phyloP scores from a whole-genome alignment of 2,888 invertebrate genomes.

The Graphium colonna region DNA sequence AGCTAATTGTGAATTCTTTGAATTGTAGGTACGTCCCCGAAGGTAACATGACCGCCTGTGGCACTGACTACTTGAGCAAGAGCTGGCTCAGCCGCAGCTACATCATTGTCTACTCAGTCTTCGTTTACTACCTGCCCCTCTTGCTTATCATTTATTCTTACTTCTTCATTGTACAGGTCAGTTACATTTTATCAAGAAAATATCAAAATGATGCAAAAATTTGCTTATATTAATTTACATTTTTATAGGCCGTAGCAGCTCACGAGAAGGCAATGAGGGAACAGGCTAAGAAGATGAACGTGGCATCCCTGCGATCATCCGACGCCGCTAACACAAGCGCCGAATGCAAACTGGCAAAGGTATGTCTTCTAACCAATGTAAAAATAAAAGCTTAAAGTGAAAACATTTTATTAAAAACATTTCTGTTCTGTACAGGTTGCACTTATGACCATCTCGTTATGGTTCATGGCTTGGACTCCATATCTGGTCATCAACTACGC shows the following conservation, averaged over 20 bases:
- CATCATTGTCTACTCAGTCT: constrained; percentile 88
- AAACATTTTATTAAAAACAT: no score
- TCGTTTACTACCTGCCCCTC: constrained; percentile 88
- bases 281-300: no score
- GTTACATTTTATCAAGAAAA: no score
- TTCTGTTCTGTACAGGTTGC: constrained; percentile 81
- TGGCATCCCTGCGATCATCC: constrained; percentile 90
- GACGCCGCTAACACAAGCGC: no score
- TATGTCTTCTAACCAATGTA: no score
- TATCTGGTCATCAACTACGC: constrained; percentile 89
- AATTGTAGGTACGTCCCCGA: constrained; percentile 96
- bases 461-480: no score
- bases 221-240: no score
- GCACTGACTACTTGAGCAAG: no score
- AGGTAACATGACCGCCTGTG: constrained; percentile 97
- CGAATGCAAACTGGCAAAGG: constrained; percentile 93
- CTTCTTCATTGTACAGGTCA: constrained; percentile 90
- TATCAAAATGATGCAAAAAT: no score
- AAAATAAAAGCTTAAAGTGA: no score
- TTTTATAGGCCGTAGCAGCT: no score
- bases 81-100: constrained; percentile 89
- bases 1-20: no score
- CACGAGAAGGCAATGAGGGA: constrained; percentile 92
- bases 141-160: constrained; percentile 92
- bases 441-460: constrained; percentile 91